Base-by-base conservation (phyloP, 2,113 vertebrate species). In the Ceyx margarethae region DNA sequence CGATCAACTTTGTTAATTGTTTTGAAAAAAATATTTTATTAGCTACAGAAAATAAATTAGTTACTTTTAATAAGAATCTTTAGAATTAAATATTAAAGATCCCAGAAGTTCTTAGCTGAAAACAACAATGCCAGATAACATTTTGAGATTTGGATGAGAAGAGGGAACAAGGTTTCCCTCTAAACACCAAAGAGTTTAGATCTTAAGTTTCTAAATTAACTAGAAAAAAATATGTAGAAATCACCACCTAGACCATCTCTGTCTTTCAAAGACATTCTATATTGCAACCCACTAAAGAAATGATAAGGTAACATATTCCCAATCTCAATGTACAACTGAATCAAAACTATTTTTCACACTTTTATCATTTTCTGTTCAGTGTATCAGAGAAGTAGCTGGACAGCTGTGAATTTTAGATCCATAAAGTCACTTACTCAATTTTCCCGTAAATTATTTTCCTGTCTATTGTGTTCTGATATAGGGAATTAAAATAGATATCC, bases 401-500 rank as follows among this genome's bases (percentile, higher is more conserved):
- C 53, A 94, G 45, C 20, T 90, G 37, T 64, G 67, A 60, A 43
- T 57, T 96, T 89, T 64, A 72, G 64, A 60, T 43, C 26, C 61
- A 72, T 62, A 37, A 18, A 62, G 18, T 81, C 11, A 3, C 40
- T 78, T 89, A 73, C 10, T 15, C 21, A 15, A 37, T 78, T 19
- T 79, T 79, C 73, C 83, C 3, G 4, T 65, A 85, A 82, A 67
- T 10, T 73, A 6, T 95, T 90, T 94, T 89, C 69, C 40, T 46
- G 22, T 50, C 86, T 89, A 90, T 94, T 96, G 90, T 91, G 50
- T 82, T 90, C 65, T 93, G 81, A 94, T 46, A 84, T 6, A 90
- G 78, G 14, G 67, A 95, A 91, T 80, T 82, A 93, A 95, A 94
- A 79, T 87, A 94, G 74, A 96, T 92, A 97, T 97, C 97, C 97